phyloP scores from a whole-genome alignment of 2,113 vertebrate species.

The Dolichallabes microphthalmus region DNA sequence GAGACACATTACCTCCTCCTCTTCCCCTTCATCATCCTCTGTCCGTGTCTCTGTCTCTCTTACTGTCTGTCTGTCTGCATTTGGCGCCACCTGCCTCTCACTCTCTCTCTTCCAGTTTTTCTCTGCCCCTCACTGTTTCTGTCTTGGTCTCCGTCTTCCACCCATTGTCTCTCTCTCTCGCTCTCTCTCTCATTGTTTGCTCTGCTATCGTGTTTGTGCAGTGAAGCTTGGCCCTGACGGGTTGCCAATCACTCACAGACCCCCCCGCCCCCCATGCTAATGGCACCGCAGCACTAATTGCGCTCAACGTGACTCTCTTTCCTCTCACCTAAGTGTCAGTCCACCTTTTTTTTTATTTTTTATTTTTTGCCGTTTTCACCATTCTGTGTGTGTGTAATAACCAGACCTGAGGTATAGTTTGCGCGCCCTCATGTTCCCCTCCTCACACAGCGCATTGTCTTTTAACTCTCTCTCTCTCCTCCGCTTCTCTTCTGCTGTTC shows the following conservation, averaged over 20 bases:
- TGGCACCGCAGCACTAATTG: constrained; percentile 70
- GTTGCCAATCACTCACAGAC: constrained; percentile 72
- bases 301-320: constrained; percentile 69
- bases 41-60: not conserved
- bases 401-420: not conserved
- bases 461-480: constrained; percentile 2
- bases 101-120: not conserved
- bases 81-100: not conserved
- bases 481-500: not conserved
- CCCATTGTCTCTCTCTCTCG: constrained; percentile 29
- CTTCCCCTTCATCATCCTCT: constrained; percentile 9
- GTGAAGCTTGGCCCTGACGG: constrained; percentile 68
- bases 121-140: not conserved
- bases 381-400: constrained; percentile 61
- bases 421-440: not conserved
- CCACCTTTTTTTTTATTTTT: constrained; percentile 38
- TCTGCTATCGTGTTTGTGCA: constrained; percentile 62
- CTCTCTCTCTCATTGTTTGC: constrained; percentile 53
- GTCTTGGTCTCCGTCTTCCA: not conserved
- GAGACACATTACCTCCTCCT: constrained; percentile 31
- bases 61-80: not conserved
- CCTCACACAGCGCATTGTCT: constrained; percentile 16
- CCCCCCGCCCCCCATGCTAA: constrained; percentile 67
- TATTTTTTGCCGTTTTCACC: constrained; percentile 50
- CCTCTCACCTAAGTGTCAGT: constrained; percentile 69